Evolutionary conservation across 1,140 invertebrate genomes (phyloP).

Genomic region (Micrasema longulum): DNA sequence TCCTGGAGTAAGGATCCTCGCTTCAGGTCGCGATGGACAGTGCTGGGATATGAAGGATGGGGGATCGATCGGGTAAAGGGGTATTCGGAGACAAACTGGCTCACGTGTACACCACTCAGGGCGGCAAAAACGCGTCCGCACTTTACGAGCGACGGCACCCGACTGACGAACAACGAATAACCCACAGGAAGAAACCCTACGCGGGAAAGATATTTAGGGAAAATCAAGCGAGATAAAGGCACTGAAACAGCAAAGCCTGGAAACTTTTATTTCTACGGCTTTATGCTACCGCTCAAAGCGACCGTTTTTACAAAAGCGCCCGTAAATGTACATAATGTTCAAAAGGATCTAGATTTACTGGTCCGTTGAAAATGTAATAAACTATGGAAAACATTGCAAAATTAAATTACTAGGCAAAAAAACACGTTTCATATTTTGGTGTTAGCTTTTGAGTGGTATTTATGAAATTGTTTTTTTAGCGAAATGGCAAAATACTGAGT

Average conservation of each 20-base stretch:
- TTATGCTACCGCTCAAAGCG: no score
- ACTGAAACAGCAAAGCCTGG: neutral
- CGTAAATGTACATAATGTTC: neutral
- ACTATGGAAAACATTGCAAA: constrained; percentile 5
- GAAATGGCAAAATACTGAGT: neutral
- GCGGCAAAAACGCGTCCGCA: constrained; percentile 33
- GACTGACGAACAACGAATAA: constrained; percentile 35
- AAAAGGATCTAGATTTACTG: constrained; percentile 17
- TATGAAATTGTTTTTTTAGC: neutral
- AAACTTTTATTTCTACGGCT: no score
- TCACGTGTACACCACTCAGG: constrained; percentile 30
- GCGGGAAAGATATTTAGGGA: neutral
- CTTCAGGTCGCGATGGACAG: constrained; percentile 5
- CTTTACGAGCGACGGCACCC: constrained; percentile 41
- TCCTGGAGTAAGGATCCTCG: constrained; percentile 28
- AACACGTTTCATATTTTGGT: neutral
- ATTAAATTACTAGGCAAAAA: neutral
- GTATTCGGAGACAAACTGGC: constrained; percentile 29
- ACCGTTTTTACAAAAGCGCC: neutral
- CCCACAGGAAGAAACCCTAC: constrained; percentile 26
- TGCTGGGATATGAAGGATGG: constrained; percentile 14
- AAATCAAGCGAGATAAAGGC: neutral
- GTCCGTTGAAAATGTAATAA: constrained; percentile 1
- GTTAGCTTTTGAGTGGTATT: no score
- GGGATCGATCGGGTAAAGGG: constrained; percentile 30